A percentile compares a stretch with the other conserved stretches of the same genome.
Evolutionary conservation across 2,888 invertebrate genomes (phyloP).

Genomic region (Xestia ashworthii): DNA sequence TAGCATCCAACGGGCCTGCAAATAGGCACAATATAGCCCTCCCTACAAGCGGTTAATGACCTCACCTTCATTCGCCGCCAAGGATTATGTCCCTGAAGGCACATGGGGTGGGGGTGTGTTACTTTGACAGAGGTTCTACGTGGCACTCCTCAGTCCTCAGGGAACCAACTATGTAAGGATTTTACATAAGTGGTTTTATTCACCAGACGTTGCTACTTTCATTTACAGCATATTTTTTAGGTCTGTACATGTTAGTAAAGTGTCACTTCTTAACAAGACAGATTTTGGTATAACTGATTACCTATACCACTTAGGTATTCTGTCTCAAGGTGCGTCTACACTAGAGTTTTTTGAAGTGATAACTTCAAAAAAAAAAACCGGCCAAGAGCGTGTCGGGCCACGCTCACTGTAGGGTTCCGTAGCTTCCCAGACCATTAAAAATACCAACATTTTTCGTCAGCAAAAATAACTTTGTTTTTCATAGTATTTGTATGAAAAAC

Average conservation of each 20-base stretch:
- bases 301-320: no score
- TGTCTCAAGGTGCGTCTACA: neutral
- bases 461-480: no score
- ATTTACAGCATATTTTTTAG: neutral
- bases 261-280: neutral
- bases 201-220: neutral
- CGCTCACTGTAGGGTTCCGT: no score
- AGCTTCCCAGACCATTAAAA: no score
- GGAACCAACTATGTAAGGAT: constrained; percentile 2
- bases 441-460: no score
- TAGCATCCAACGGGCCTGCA: no score
- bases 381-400: no score
- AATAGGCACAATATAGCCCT: neutral
- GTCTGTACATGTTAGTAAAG: neutral
- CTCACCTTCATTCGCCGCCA: neutral
- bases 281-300: no score
- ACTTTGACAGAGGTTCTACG: constrained; percentile 6
- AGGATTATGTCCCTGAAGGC: neutral
- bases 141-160: constrained; percentile 5
- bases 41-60: neutral
- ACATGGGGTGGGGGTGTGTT: constrained; percentile 12
- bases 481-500: no score
- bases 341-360: neutral
- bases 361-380: no score
- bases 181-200: neutral